These are phyloP conservation scores for Microcebus griseorufus DNA, from an alignment of 2,113 vertebrate species.

Conservation along the genomic window DNA sequence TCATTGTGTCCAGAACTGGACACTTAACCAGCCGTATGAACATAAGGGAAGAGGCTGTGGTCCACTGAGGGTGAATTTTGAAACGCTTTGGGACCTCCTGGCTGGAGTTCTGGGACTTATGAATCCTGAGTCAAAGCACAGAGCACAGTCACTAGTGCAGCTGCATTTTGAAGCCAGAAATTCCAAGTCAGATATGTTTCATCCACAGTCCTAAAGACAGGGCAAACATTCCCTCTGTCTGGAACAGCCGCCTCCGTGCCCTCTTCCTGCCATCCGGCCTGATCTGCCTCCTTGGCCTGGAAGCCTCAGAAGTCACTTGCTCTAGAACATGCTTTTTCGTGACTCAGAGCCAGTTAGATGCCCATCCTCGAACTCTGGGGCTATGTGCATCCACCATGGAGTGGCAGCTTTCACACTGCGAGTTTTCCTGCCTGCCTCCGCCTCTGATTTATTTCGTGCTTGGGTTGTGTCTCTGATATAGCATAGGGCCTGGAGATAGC, in stretches of 20 bases:
- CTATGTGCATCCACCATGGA: background rate
- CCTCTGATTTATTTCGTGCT: background rate
- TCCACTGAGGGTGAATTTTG: background rate
- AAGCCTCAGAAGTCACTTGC: background rate
- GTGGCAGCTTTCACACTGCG: background rate
- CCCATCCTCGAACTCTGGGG: background rate
- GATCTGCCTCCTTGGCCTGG: background rate
- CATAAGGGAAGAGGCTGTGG: background rate
- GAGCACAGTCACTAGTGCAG: background rate
- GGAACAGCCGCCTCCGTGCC: rapidly evolving
- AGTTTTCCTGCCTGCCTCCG: background rate
- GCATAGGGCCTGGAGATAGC: background rate
- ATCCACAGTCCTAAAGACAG: background rate
- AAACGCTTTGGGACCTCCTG: background rate
- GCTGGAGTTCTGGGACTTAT: background rate
- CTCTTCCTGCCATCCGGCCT: too few relatives aligned
- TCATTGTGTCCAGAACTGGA: background rate
- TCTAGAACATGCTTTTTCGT: background rate
- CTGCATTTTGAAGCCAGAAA: background rate
- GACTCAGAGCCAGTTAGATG: background rate
- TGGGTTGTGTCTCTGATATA: background rate
- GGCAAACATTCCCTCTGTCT: background rate
- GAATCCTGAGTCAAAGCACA: background rate
- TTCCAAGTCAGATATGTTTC: background rate
- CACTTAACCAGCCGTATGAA: background rate